Evolutionary conservation across 1,140 invertebrate genomes (phyloP), one percentile per base, ranked within the genome.

Genomic region (Aphis gossypii): DNA sequence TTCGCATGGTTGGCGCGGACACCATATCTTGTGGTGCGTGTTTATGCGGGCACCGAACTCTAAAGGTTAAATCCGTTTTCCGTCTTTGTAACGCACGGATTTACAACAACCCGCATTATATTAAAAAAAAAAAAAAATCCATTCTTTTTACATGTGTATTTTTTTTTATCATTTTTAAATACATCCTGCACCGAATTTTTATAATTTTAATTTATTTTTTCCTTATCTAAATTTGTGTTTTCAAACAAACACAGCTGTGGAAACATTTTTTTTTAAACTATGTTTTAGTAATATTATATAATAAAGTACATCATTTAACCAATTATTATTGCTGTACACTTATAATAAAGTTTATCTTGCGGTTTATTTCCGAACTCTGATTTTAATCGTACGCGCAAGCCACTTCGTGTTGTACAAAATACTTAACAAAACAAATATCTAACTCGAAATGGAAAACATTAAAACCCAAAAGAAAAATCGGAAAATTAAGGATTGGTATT

Each of bases 21-120:
- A 46, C 84, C 11, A 46, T 86, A 46, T 48, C 46, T 87, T 87
- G 44, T 30, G 25, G 25, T 44, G 84, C 30, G 84, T 46, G 6
- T 48, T 87, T 87, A 87, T 87, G 46, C 86, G 86, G 84, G 84
- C 44, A 44, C 84, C 25, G 83, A 84, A 84, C 38, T 87, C 44
- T 46, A 46, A 48, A 87, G 86, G 46, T 48, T n/a, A 87, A 87
- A 87, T 51, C 14, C 30, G 46, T 87, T 87, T 87, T 87, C 46
- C 30, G 46, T 87, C 46, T 87, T 87, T 48, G 46, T 87, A 48
- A 14, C 44, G 48, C 48, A 30, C n/a, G 46, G 46, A 30, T 48
- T 35, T 48, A 87, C 20, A 46, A n/a, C 46, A 6, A 87, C 86
- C 44, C 44, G 44, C 30, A 87, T 87, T 48, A 5, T 0, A 35